Conservation (phyloP, 1,140 invertebrate species). For the Zaprionus ornatus region DNA sequence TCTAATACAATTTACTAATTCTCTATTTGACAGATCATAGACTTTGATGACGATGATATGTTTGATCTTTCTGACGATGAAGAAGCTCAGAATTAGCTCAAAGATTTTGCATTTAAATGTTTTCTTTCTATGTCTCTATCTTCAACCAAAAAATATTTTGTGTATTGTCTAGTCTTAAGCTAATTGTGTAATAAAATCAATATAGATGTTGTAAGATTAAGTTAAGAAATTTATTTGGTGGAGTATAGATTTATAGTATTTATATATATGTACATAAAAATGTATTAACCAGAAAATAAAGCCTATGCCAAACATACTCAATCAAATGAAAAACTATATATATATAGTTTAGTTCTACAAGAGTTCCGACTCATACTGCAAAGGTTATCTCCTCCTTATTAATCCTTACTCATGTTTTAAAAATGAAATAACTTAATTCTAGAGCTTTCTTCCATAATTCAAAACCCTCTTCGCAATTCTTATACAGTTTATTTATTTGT, state of each 20-base stretch:
- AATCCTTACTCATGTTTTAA: too few species aligned
- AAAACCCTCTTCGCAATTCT: not conserved
- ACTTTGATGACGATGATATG: conserved; percentile 77
- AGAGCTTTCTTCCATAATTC: not conserved
- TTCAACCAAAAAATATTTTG: conserved; percentile 36
- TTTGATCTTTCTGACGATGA: conserved; percentile 75
- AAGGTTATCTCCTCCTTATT: too few species aligned
- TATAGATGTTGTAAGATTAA: not conserved
- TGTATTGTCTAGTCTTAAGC: not conserved
- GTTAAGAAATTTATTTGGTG: not conserved
- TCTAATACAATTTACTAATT: not conserved
- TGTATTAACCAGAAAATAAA: too few species aligned
- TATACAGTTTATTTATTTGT: not conserved
- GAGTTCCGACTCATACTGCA: too few species aligned
- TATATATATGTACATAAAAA: too few species aligned
- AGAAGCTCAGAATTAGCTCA: conserved; percentile 41
- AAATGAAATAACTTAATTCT: not conserved
- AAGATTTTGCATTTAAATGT: not conserved
- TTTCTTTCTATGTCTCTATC: conserved; percentile 1
- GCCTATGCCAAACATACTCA: too few species aligned
- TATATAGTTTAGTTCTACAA: too few species aligned
- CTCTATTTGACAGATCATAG: conserved; percentile 68
- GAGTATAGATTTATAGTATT: not conserved
- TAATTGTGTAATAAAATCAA: conserved; percentile 4
- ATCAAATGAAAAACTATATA: too few species aligned